Percentiles rank a stretch among this genome's conserved stretches.
Evolutionary conservation across 2,113 vertebrate genomes (phyloP).

Genomic region (Cryptoleucopteryx plumbea): DNA sequence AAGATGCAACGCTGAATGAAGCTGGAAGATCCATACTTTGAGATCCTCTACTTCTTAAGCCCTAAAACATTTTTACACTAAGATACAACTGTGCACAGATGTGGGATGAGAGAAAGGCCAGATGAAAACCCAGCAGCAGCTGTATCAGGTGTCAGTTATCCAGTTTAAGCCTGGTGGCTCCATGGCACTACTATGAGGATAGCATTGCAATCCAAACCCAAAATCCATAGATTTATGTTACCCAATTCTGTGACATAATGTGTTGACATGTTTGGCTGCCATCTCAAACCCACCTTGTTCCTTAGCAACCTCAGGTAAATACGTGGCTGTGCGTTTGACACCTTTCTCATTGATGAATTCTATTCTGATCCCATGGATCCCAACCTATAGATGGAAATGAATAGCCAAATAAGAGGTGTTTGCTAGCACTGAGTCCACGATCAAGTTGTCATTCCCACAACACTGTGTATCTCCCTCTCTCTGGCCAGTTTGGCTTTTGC

Average conservation of each 20-base stretch:
- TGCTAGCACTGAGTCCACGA: neutral
- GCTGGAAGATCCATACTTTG: conserved; percentile 13
- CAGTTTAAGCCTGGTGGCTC: neutral
- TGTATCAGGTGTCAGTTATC: neutral
- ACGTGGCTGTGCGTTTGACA: conserved; percentile 84
- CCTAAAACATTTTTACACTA: conserved; percentile 1
- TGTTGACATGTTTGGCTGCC: neutral
- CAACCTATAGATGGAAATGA: conserved; percentile 75
- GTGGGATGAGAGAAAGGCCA: neutral
- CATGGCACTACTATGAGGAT: neutral
- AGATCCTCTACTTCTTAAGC: conserved; percentile 36
- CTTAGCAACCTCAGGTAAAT: conserved; percentile 86
- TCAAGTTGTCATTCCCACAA: neutral
- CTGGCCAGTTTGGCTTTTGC: neutral
- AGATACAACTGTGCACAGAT: neutral
- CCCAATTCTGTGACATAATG: neutral
- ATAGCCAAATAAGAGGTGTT: conserved; percentile 56
- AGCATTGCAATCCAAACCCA: conserved; percentile 4
- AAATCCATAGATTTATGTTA: neutral
- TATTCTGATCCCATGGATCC: conserved; percentile 86
- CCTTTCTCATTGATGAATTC: conserved; percentile 87
- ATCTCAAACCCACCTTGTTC: conserved; percentile 80
- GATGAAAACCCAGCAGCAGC: conserved; percentile 24
- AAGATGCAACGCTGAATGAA: conserved; percentile 33
- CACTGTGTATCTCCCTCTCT: neutral